Evolutionary conservation across 2,888 invertebrate species (phyloP).

Genomic region (Drosophila siamana): DNA sequence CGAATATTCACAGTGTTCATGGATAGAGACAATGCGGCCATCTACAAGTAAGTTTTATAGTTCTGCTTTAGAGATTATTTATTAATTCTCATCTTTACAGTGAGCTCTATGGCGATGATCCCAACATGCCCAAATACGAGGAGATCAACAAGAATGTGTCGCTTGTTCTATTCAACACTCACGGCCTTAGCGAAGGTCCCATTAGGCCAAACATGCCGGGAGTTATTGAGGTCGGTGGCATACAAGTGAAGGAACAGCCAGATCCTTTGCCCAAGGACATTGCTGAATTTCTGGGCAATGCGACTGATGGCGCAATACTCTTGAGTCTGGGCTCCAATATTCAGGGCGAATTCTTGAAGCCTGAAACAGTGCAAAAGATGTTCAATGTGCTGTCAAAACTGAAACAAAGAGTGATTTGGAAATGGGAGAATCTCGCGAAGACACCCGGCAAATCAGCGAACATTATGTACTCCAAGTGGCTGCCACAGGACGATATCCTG

Average conservation of each 20-base stretch:
- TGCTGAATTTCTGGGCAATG: conserved; percentile 77
- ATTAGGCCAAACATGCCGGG: conserved; percentile 81
- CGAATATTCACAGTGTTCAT: background rate
- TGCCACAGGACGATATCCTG: conserved; percentile 89
- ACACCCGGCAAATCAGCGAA: conserved; percentile 84
- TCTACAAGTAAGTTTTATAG: conserved; percentile 47
- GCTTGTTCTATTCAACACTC: conserved; percentile 75
- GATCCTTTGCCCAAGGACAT: conserved; percentile 82
- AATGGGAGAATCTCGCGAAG: conserved; percentile 88
- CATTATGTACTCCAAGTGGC: conserved; percentile 87
- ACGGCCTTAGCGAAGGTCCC: conserved; percentile 76
- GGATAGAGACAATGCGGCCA: conserved; percentile 23
- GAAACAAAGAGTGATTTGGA: conserved; percentile 89
- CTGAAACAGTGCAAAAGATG: conserved; percentile 86
- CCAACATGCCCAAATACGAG: conserved; percentile 63
- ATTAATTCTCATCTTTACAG: background rate
- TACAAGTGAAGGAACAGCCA: conserved; percentile 81
- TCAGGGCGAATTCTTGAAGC: conserved; percentile 84
- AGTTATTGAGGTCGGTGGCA: conserved; percentile 82
- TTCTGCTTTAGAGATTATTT: background rate
- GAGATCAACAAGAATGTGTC: conserved; percentile 81
- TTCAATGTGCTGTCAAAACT: conserved; percentile 87
- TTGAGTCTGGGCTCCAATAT: conserved; percentile 85
- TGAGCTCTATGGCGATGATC: conserved; percentile 56
- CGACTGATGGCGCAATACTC: conserved; percentile 85